phyloP scores from a whole-genome alignment of 2,888 invertebrate genomes.

The Chrysolina haemoptera region DNA sequence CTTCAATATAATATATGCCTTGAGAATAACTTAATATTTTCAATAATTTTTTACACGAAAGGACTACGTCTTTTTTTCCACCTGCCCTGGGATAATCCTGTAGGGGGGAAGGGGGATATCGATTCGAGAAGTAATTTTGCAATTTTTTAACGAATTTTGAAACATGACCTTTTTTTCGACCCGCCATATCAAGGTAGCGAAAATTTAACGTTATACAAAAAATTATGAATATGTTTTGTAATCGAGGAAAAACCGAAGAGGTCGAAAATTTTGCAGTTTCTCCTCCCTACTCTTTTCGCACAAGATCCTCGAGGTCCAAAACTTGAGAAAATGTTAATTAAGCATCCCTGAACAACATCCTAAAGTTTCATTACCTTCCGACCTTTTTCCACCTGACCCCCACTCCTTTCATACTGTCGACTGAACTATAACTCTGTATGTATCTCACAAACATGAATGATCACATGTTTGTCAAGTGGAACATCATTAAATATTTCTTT shows the following conservation, averaged over 20 bases:
- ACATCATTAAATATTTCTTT: no score
- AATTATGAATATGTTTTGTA: slow-evolving; percentile 11
- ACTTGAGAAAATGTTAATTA: no score
- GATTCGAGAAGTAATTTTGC: background rate
- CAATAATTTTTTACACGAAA: slow-evolving; percentile 3
- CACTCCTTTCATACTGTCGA: slow-evolving; percentile 14
- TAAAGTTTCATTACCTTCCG: no score
- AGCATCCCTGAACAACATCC: no score
- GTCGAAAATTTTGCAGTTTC: background rate
- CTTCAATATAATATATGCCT: slow-evolving; percentile 10
- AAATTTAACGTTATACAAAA: slow-evolving; percentile 8
- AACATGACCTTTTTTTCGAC: slow-evolving; percentile 15
- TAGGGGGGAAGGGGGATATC: slow-evolving; percentile 1
- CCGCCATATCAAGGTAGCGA: slow-evolving; percentile 24
- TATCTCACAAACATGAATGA: no score
- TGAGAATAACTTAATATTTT: slow-evolving; percentile 20
- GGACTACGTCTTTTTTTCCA: no score
- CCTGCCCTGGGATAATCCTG: slow-evolving; percentile 9
- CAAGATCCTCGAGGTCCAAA: no score
- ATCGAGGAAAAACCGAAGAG: slow-evolving; percentile 21
- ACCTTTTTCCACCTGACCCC: slow-evolving; percentile 14
- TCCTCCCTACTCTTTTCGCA: no score
- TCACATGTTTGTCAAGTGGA: no score
- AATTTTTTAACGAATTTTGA: no score
- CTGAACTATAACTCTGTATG: slow-evolving; percentile 10